These are phyloP conservation scores for Kuschelorhynchus macadamiae DNA, from an alignment of 2,888 invertebrate species.

Conservation along the genomic window DNA sequence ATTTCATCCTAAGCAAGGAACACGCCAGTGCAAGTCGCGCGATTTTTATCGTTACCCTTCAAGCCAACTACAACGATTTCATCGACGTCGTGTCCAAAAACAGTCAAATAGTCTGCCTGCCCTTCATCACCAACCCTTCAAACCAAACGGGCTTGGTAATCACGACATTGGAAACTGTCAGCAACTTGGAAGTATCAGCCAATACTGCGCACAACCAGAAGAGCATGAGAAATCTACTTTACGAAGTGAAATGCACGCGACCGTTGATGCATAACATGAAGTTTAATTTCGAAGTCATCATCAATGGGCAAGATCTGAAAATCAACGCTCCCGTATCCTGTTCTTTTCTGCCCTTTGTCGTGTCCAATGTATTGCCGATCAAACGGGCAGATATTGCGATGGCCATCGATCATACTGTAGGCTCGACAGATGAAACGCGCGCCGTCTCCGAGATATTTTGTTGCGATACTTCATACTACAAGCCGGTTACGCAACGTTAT, in stretches of 20 bases:
- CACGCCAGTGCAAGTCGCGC: not conserved
- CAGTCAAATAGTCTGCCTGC: not conserved
- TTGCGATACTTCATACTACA: not conserved
- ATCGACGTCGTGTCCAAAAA: slow-evolving; percentile 1
- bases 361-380: not conserved
- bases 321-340: not conserved
- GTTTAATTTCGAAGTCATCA: not conserved
- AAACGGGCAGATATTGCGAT: not conserved
- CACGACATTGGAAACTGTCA: not conserved
- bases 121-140: not conserved
- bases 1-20: not conserved
- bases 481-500: too few relatives aligned
- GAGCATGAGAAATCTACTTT: not conserved
- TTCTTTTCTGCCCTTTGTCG: not conserved
- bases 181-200: not conserved
- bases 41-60: not conserved
- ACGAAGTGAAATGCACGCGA: not conserved
- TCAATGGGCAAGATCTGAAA: not conserved
- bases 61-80: not conserved
- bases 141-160: not conserved
- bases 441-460: not conserved
- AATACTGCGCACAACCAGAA: not conserved
- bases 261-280: not conserved
- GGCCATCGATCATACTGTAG: not conserved
- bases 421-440: not conserved